Evolutionary conservation across 37 sponge, comb jelly and placozoan genomes (phyloP), one percentile per base, ranked within the genome.

Genomic region (Ianthella basta): DNA sequence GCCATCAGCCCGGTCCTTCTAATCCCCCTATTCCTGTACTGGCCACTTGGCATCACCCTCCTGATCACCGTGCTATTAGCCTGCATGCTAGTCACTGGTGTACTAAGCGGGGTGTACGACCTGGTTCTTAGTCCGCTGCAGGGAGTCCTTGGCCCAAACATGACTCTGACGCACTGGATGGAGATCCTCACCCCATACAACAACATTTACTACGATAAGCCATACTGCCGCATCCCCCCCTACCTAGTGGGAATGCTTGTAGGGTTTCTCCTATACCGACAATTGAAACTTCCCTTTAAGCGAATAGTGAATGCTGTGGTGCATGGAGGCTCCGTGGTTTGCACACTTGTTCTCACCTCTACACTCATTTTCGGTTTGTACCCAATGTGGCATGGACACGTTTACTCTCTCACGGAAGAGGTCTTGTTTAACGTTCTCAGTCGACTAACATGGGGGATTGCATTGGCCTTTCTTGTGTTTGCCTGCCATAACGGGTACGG

Each of bases 401-500:
- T 72, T 3, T 65, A 75, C 40, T 78, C 73, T 20, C 44, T 36
- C 12, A 78, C 90, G 80, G 92, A 90, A 59, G 85, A 91, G 57
- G 68, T 95, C 24, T 19, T 80, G 27, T 96, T 94, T 77, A 54
- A 80, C 41, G 86, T 81, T 38, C 82, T 91, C 56, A 56, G 72
- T 63, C 85, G 94, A 8, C 56, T 85, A 54, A 74, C 77, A 23
- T 97, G 93, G 93, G 81, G 85, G 0, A n/a, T 92, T 44, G 86
- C 85, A n/a, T 25, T 97, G 59, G 89, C 87, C 40, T 36, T 88
- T 29, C 15, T 95, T 12, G 86, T 91, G 24, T 91, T 79, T 60
- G 83, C 72, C 55, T 97, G 98, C 70, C 92, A 92, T 82, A 77
- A 89, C 84, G 92, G 91, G 0, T 89, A 91, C 85, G 98, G 94